phyloP scores from a whole-genome alignment of 2,113 vertebrate genomes.

The Tangachromis dhanisi region DNA sequence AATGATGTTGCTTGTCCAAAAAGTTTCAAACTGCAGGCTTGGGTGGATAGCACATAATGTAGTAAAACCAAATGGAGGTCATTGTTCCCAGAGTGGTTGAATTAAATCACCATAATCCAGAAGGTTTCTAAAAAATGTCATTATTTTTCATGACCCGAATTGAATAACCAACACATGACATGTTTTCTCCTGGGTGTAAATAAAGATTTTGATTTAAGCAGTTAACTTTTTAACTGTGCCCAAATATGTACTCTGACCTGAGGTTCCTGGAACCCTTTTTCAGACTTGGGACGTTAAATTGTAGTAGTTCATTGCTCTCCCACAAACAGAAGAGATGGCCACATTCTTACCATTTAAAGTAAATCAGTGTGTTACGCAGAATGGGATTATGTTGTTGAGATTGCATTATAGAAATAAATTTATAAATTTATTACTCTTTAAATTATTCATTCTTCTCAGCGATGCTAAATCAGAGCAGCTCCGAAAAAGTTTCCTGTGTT shows the following conservation, averaged over 20 bases:
- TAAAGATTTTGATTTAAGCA: background rate
- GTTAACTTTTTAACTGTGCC: background rate
- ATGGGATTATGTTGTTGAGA: background rate
- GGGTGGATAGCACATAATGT: background rate
- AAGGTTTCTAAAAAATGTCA: background rate
- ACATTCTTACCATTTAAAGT: background rate
- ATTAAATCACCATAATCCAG: background rate
- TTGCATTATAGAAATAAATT: background rate
- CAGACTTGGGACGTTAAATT: background rate
- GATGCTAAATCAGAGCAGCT: background rate
- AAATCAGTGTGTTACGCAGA: background rate
- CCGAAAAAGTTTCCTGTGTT: background rate
- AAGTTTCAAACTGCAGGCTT: background rate
- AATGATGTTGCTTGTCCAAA: background rate
- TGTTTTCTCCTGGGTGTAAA: background rate
- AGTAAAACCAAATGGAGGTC: background rate
- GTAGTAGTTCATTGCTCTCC: background rate
- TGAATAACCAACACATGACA: background rate
- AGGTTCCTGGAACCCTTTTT: background rate
- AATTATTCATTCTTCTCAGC: background rate
- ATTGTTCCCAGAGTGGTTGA: background rate
- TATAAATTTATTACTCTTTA: background rate
- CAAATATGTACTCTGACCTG: background rate
- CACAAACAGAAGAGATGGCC: background rate
- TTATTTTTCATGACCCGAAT: background rate